A percentile compares a stretch with the other conserved stretches of the same genome.
These are phyloP conservation scores for Sicus ferrugineus DNA, from an alignment of 2,888 invertebrate species.

Conservation along the genomic window DNA sequence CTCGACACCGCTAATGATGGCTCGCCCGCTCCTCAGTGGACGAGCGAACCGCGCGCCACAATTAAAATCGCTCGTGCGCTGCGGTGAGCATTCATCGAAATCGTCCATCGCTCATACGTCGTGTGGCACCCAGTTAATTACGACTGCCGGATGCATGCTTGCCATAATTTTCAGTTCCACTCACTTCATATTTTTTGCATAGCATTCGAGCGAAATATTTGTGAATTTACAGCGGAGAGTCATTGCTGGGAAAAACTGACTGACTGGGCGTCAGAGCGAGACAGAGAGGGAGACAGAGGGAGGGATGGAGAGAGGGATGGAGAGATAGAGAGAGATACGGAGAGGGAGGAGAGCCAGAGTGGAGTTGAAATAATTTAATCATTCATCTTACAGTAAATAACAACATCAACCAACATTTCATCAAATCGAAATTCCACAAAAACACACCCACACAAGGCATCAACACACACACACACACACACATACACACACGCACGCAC, in stretches of 20 bases:
- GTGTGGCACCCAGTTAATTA: slow-evolving; percentile 17
- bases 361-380: slow-evolving; percentile 34
- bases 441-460: slow-evolving; percentile 13
- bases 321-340: not conserved
- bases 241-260: not conserved
- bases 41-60: not conserved
- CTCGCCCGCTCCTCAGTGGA: not conserved
- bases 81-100: not conserved
- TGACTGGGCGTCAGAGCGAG: no score
- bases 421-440: slow-evolving; percentile 31
- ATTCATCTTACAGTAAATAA: slow-evolving; percentile 29
- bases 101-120: slow-evolving; percentile 1
- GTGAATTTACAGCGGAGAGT: not conserved
- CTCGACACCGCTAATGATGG: no score
- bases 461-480: not conserved
- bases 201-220: not conserved
- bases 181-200: not conserved
- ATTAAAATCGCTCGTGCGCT: not conserved
- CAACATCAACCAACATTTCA: slow-evolving; percentile 34
- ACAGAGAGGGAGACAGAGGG: not conserved
- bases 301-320: not conserved
- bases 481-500: not conserved
- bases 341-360: not conserved
- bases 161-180: not conserved
- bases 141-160: not conserved